A percentile compares a stretch with the other conserved stretches of the same genome.
Conservation (phyloP, 2,797 vertebrate genomes). For the Microchirus variegatus region DNA sequence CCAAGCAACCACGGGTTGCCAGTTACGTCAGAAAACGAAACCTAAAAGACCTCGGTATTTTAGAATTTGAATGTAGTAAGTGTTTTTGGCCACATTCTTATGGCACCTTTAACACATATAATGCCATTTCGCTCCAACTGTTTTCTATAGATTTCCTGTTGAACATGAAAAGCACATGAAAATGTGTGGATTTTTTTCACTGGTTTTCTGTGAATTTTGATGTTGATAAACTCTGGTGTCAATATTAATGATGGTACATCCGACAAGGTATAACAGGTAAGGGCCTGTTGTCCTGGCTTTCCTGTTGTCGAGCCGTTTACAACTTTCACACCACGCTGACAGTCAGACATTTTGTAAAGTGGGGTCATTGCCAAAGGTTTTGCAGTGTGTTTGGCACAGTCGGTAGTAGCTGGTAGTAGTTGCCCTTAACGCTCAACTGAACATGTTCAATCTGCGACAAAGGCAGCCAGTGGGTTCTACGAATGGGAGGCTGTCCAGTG, state of each 20-base stretch:
- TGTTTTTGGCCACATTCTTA: too few relatives aligned
- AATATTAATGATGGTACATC: conserved; percentile 52
- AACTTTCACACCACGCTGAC: too few relatives aligned
- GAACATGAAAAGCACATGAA: conserved; percentile 27
- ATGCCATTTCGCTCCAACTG: conserved; percentile 14
- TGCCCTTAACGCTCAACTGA: conserved; percentile 6
- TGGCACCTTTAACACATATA: conserved; percentile 33
- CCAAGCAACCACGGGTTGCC: too few relatives aligned
- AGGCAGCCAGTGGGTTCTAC: neutral
- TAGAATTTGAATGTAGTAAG: too few relatives aligned
- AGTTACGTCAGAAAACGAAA: too few relatives aligned
- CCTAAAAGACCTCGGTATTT: too few relatives aligned
- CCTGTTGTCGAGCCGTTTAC: conserved; percentile 24
- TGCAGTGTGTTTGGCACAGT: neutral
- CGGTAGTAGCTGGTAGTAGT: conserved; percentile 9
- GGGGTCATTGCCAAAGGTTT: neutral
- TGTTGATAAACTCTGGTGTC: conserved; percentile 42
- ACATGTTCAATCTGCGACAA: neutral
- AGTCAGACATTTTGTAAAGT: too few relatives aligned
- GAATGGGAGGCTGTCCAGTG: conserved; percentile 10
- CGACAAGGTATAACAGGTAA: conserved; percentile 42
- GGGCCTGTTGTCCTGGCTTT: conserved; percentile 23
- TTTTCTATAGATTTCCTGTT: conserved; percentile 39
- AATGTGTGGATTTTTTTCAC: conserved; percentile 26
- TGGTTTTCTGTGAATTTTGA: conserved; percentile 24